These are phyloP conservation scores for Micropoecilia bifurca DNA, from an alignment of 2,797 vertebrate species.

Conservation along the genomic window DNA sequence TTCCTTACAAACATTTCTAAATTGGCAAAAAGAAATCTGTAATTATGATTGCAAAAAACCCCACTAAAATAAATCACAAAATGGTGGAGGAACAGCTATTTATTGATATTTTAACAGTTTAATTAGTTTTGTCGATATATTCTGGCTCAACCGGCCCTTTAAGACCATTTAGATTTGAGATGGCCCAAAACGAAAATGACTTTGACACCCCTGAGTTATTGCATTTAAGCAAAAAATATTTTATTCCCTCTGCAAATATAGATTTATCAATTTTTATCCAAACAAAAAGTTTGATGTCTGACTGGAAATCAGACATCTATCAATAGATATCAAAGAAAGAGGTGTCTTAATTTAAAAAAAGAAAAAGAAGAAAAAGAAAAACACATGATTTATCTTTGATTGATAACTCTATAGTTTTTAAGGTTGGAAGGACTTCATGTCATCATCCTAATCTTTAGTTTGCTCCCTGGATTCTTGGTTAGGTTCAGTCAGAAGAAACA, in stretches of 20 bases:
- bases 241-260: not conserved
- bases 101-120: no score
- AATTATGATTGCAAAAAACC: no score
- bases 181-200: no score
- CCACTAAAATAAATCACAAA: no score
- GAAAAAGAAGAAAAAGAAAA: not conserved
- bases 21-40: no score
- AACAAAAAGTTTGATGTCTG: not conserved
- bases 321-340: not conserved
- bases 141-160: no score
- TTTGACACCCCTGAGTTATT: no score
- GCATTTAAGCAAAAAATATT: not conserved
- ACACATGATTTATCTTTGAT: not conserved
- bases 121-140: no score
- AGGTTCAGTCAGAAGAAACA: not conserved
- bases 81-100: no score
- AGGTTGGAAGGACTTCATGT: not conserved
- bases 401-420: not conserved
- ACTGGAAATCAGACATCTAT: not conserved
- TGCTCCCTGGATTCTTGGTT: not conserved
- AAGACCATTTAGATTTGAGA: no score
- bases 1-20: no score
- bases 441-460: conserved; percentile 1
- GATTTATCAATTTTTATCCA: not conserved
- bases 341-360: not conserved